phyloP scores from a whole-genome alignment of 2,797 vertebrate species.

The Chiloscyllium punctatum region DNA sequence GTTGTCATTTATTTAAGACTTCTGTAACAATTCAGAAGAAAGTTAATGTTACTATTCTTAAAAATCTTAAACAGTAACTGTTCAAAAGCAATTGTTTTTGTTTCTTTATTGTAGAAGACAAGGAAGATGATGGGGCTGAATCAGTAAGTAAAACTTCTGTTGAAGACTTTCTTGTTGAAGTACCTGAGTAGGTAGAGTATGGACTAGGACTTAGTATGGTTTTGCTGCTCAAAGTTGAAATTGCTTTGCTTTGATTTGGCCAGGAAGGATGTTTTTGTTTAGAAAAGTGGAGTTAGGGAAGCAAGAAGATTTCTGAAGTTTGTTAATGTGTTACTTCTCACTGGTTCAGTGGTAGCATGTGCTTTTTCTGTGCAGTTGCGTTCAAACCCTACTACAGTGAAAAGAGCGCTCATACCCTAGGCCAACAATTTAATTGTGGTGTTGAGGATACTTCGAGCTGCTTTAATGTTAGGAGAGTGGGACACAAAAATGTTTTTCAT shows the following conservation, averaged over 20 bases:
- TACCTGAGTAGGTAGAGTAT: neutral
- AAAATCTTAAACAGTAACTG: neutral
- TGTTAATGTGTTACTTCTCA: neutral
- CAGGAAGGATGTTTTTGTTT: neutral
- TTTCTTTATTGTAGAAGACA: slow-evolving; percentile 17
- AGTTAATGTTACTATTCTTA: neutral
- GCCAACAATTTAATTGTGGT: neutral
- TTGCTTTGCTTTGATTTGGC: neutral
- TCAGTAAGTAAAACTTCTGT: neutral
- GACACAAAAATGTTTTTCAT: neutral
- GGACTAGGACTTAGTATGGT: neutral
- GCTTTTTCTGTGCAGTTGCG: neutral
- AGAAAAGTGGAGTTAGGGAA: neutral
- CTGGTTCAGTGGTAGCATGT: neutral
- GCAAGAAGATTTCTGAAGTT: neutral
- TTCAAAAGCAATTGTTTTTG: neutral
- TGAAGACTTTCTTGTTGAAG: neutral
- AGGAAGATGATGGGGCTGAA: slow-evolving; percentile 29
- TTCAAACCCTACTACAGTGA: neutral
- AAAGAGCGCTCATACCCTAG: neutral
- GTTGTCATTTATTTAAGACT: too few species aligned
- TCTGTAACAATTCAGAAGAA: neutral
- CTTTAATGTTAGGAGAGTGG: neutral
- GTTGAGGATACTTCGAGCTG: neutral
- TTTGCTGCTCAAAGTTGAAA: neutral